Base-by-base conservation (phyloP, 2,888 invertebrate genomes). In the Synergus gifuensis region DNA sequence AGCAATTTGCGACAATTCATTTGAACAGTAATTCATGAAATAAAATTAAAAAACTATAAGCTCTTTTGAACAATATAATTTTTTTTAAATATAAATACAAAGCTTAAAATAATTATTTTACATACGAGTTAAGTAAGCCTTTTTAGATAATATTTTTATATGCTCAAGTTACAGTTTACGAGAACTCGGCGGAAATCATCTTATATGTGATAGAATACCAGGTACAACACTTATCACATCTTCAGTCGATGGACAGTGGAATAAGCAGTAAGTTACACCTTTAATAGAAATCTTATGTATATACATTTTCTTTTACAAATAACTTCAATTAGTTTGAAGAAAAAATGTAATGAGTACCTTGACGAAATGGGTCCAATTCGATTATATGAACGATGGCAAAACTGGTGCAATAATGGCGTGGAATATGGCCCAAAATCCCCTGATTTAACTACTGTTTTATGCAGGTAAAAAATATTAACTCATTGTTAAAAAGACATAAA, bases 241-340 rank as follows among this genome's bases (percentile, higher is more conserved):
- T 0, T 88, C 87, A 0, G 87, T 84, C 4, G 89, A 91, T 82
- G 87, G 82, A 8, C 80, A 85, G 18, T 91, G 91, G 91, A 87
- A 82, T 36, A 49, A 82, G 42, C 85, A 85, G 91, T 91, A 80
- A 82, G 82, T 62, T 7, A 28, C 28, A 28, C 28, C 28, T 54
- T 16, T 7, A 76, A n/a, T 3, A 7, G 54, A 77, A 22, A 28
- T 66, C 2, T 8, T 16, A 9, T 66, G 28, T 18, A 73, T 9
- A 44, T 3, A n/a, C 16, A 42, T 76, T 16, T 22, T 14, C n/a
- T 36, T 62, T 12, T 18, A 40, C 18, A 60, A 76, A n/a, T 14
- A 16, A 76, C 42, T 76, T 40, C 5, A 42, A 11, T 67, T 42
- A 91, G 91, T 76, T 83, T 91, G 44, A 85, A 44, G 76, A 85